Evolutionary conservation across 1,140 invertebrate species (phyloP), one percentile per base, ranked within the genome.

Genomic region (Rhagoletis pomonella): DNA sequence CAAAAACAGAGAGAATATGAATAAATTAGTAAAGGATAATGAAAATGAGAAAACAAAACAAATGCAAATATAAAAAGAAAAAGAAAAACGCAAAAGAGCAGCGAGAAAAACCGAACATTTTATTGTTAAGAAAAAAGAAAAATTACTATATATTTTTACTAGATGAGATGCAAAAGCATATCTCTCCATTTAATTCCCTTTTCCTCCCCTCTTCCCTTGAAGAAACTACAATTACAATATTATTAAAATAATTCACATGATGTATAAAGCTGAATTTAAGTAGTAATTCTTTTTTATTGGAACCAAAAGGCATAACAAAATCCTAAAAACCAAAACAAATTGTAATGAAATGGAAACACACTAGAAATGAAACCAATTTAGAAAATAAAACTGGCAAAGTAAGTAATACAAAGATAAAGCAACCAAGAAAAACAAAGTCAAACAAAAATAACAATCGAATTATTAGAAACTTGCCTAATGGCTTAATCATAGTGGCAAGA

Each of bases 101-200:
- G 42, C 67, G n/a, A 81, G 73, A 81, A 81, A 81, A 81, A 81
- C 47, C 19, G 44, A 50, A 81, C 50, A 81, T 81, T 81, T 55
- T 81, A 81, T 81, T 81, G 55, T 81, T 81, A 81, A 81, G 73
- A 55, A 81, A 81, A n/a, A n/a, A 55, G 73, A 55, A 81, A 81
- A 81, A 55, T 81, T 81, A 81, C 73, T 47, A 81, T 81, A 81
- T 55, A 77, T 81, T 77, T 77, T 47, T 77, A 77, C 69, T 77
- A 77, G 69, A 50, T 47, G 69, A 77, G 44, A 47, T 50, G 42
- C 47, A 47, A 47, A 50, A 50, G 44, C 69, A 50, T 3, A n/a
- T 81, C 17, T 81, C 17, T 55, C 73, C 17, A 81, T 81, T 81
- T 19, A 55, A 81, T 19, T 1, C 10, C 39, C 42, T 73, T 44